These are phyloP conservation scores for Conopomorpha cramerella DNA, from an alignment of 1,140 invertebrate species.

Conservation along the genomic window DNA sequence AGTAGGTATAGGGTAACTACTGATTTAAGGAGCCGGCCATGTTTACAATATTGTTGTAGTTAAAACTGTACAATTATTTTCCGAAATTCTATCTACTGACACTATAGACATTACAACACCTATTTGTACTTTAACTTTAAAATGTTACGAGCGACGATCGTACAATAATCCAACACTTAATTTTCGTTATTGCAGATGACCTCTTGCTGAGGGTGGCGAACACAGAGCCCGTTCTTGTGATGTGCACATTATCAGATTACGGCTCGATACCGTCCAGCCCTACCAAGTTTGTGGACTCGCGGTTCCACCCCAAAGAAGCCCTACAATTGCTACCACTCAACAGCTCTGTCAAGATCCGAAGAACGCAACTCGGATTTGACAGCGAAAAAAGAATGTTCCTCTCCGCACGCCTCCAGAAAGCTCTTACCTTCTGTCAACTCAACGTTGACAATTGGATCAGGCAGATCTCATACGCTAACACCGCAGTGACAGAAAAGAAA, in stretches of 20 bases:
- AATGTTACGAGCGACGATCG: too few relatives aligned
- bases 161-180: too few relatives aligned
- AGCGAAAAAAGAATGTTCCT: constrained; percentile 64
- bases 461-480: constrained; percentile 56
- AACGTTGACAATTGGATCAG: constrained; percentile 63
- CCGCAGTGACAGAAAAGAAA: constrained; percentile 46
- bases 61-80: constrained; percentile 4
- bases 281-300: constrained; percentile 42
- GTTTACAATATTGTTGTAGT: too few relatives aligned
- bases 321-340: constrained; percentile 54
- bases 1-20: too few relatives aligned
- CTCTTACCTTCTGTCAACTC: constrained; percentile 66
- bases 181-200: constrained; percentile 36
- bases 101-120: too few relatives aligned
- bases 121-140: too few relatives aligned
- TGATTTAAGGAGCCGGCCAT: too few relatives aligned
- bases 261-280: constrained; percentile 40
- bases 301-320: constrained; percentile 40
- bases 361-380: constrained; percentile 62
- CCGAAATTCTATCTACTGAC: too few relatives aligned
- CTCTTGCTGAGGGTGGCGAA: constrained; percentile 49
- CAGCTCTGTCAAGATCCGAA: constrained; percentile 53
- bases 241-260: constrained; percentile 50
- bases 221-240: constrained; percentile 54
- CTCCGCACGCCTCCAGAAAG: constrained; percentile 64